Percentiles rank a stretch among this genome's conserved stretches.
phyloP scores from a whole-genome alignment of 2,113 vertebrate genomes.

The Heteronetta atricapilla region DNA sequence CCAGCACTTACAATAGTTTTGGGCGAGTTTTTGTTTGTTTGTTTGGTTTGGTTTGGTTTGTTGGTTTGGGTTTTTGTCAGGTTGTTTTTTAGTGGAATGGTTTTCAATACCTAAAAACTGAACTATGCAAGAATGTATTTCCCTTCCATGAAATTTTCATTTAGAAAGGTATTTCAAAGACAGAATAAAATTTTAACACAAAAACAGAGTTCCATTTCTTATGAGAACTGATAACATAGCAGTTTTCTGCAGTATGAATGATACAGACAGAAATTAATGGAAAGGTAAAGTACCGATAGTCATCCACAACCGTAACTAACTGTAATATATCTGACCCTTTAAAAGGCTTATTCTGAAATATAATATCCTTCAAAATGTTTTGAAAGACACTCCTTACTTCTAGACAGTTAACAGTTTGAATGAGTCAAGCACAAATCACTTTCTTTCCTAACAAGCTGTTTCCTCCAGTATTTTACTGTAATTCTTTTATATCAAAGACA shows the following conservation, averaged over 20 bases:
- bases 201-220: not conserved
- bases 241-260: not conserved
- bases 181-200: not conserved
- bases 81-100: not conserved
- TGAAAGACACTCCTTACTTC: not conserved
- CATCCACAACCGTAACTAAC: not conserved
- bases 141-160: not conserved
- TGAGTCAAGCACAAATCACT: not conserved
- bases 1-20: not conserved
- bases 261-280: not conserved
- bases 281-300: not conserved
- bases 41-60: no score
- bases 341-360: conserved; percentile 5
- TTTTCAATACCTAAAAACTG: not conserved
- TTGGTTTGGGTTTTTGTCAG: not conserved
- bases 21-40: not conserved
- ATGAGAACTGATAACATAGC: not conserved
- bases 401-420: not conserved
- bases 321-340: not conserved
- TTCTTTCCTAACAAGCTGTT: not conserved
- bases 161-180: not conserved
- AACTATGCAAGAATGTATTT: not conserved
- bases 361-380: not conserved
- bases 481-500: not conserved
- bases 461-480: not conserved